These are phyloP conservation scores for Puffinus mauretanicus DNA, from an alignment of 2,113 vertebrate genomes.

Conservation along the genomic window DNA sequence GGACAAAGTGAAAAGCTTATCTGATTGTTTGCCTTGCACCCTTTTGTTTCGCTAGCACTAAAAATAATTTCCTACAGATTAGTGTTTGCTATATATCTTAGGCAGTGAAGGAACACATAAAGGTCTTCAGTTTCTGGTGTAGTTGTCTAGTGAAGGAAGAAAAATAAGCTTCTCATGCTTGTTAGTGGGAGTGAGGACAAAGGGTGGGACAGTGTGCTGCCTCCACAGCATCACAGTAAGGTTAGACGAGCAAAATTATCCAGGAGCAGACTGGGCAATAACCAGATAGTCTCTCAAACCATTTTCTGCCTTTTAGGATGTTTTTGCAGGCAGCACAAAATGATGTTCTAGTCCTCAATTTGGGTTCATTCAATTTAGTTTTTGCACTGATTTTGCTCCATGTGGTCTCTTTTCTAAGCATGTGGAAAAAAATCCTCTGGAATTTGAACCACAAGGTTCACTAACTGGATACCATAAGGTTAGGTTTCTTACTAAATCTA, in stretches of 20 bases:
- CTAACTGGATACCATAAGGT: not conserved
- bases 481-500: not conserved
- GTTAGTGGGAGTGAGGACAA: not conserved
- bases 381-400: not conserved
- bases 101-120: not conserved
- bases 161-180: not conserved
- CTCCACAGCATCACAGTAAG: not conserved
- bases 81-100: not conserved
- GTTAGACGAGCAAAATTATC: not conserved
- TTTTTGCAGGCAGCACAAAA: not conserved
- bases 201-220: not conserved
- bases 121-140: not conserved
- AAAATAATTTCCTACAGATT: not conserved
- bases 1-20: not conserved
- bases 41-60: not conserved
- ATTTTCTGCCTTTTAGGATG: not conserved
- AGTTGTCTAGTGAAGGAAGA: not conserved
- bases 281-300: rapidly evolving
- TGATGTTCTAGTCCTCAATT: not conserved
- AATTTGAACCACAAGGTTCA: not conserved
- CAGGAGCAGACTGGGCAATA: not conserved
- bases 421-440: not conserved
- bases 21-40: not conserved
- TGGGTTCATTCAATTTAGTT: not conserved
- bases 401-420: not conserved